Evolutionary conservation across 2,797 vertebrate genomes (phyloP).

Genomic region (Diceros bicornis): DNA sequence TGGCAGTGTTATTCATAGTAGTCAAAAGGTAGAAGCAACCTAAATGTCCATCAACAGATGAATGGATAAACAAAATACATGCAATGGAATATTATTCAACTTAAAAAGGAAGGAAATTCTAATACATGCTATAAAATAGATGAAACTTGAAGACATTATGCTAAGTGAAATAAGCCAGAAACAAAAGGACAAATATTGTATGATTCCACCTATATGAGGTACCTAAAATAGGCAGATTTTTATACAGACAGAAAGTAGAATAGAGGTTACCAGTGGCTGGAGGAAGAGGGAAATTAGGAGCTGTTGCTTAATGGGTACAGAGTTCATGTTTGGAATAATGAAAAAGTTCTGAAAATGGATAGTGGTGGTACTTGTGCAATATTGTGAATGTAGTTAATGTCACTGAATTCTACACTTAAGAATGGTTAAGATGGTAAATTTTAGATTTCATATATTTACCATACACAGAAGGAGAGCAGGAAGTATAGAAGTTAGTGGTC

Average conservation of each 20-base stretch:
- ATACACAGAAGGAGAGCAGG: not conserved
- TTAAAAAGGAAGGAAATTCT: not conserved
- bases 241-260: not conserved
- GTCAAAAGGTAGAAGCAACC: not conserved
- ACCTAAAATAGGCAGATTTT: not conserved
- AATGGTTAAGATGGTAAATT: conserved; percentile 6
- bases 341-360: not conserved
- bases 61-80: not conserved
- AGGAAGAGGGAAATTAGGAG: not conserved
- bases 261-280: not conserved
- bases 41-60: not conserved
- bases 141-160: not conserved
- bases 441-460: not conserved
- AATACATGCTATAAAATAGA: not conserved
- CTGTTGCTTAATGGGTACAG: not conserved
- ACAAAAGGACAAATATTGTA: not conserved
- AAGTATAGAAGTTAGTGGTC: not conserved
- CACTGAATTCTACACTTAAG: not conserved
- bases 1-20: not conserved
- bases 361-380: not conserved
- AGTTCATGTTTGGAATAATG: not conserved
- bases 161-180: conserved; percentile 14
- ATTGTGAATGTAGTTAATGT: not conserved
- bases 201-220: not conserved
- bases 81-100: not conserved